A percentile compares a stretch with the other conserved stretches of the same genome.
Conservation (phyloP, 2,113 vertebrate genomes). For the Lepidothrix coronata region DNA sequence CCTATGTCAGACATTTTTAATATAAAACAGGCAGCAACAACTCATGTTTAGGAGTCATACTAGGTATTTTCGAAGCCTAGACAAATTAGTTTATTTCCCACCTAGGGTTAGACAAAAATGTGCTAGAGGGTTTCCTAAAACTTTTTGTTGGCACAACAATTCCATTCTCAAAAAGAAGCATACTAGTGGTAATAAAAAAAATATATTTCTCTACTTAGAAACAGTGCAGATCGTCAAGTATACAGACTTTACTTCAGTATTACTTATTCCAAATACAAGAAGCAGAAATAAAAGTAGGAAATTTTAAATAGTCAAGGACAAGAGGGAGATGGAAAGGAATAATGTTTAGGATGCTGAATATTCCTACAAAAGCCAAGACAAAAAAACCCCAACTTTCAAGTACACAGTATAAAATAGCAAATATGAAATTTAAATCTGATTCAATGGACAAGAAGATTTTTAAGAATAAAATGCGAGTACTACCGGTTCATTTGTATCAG, state of each 20-base stretch:
- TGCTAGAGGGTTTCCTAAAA: not conserved
- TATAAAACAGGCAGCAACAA: not conserved
- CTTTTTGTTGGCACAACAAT: not conserved
- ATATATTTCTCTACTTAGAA: not conserved
- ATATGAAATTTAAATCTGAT: not conserved
- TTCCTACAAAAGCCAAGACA: not conserved
- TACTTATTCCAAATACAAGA: not conserved
- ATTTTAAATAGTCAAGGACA: not conserved
- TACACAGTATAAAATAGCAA: not conserved
- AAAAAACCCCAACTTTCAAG: not conserved
- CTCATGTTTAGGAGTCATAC: not conserved
- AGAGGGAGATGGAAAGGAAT: not conserved
- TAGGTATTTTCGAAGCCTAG: not conserved
- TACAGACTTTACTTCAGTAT: not conserved
- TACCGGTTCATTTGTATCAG: not conserved
- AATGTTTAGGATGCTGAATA: not conserved
- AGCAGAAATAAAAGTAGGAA: not conserved
- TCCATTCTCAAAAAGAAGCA: not conserved
- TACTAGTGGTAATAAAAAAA: not conserved
- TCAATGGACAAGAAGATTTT: not conserved
- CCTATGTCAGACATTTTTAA: not conserved
- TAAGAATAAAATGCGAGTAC: not conserved
- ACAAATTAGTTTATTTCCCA: not conserved
- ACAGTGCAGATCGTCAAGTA: not conserved
- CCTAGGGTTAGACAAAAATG: not conserved